Evolutionary conservation across 2,113 vertebrate species (phyloP), one percentile per base, ranked within the genome.

Genomic region (Corythoichthys intestinalis): DNA sequence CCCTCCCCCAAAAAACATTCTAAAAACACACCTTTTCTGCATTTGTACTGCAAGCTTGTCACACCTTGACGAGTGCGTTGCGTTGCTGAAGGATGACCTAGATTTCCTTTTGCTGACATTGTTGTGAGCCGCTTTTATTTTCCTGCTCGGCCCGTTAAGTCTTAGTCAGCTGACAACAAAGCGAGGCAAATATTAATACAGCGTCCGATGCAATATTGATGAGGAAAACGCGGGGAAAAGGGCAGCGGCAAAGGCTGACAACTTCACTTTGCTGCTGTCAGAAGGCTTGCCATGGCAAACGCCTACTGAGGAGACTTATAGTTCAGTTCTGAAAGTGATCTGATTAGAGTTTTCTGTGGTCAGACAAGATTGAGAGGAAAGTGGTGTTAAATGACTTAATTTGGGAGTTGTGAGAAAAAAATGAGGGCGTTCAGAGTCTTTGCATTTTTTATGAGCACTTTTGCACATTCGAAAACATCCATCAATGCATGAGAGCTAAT

Each of bases 141-240:
- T 78, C 74, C 75, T 81, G 77, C 79, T 63, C 80, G 70, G 63
- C 70, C 75, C 72, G 73, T 82, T 84, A 82, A 83, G 77, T 78
- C 85, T 48, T 48, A 70, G 75, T 77, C 80, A 85, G 77, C 77
- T 79, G 77, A 78, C 63, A 34, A 89, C 79, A 88, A 86, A 83
- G 79, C 2, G 61, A 85, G 67, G 86, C 85, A 86, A 88, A 90
- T 88, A 87, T 86, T 84, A 87, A 85, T 77, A 86, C 78, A 65
- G 34, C 67, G 69, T 15, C 54, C 38, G 68, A 78, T 91, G 83
- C 70, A 91, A 80, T 84, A 88, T 89, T 88, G 77, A 91, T 88
- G 80, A 83, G 47, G 71, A 74, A 78, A 61, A 77, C 70, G 71
- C 46, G 76, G 65, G 62, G 78, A 79, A 81, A 80, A 76, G 74